Percentiles rank a stretch among this genome's conserved stretches.
phyloP scores from a whole-genome alignment of 1,140 invertebrate species.

The Rhyacophila brunnea region DNA sequence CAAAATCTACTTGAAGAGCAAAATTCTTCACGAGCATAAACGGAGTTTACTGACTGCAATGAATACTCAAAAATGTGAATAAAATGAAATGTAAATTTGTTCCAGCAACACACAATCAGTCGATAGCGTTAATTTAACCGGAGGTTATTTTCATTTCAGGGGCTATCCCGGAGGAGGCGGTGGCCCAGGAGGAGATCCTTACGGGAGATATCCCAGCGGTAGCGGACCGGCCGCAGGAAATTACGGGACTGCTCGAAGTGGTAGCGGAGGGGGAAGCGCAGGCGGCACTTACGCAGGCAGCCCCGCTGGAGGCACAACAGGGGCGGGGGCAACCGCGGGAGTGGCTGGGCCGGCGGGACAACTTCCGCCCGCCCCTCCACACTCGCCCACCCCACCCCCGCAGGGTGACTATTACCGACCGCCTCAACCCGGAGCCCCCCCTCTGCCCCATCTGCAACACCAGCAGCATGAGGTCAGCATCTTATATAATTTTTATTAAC shows the following conservation, averaged over 20 bases:
- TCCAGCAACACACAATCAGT: no score
- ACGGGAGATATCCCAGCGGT: slow-evolving; percentile 39
- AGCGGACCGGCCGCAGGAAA: slow-evolving; percentile 35
- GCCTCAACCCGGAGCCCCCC: slow-evolving; percentile 41
- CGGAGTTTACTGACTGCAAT: no score
- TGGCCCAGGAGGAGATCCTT: slow-evolving; percentile 41
- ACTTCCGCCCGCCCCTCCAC: slow-evolving; percentile 40
- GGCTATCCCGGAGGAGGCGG: slow-evolving; percentile 28
- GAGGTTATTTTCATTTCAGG: slow-evolving; percentile 19
- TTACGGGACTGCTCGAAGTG: slow-evolving; percentile 34
- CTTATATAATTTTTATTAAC: background rate
- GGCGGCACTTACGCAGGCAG: no score
- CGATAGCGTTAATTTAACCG: no score
- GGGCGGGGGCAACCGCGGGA: slow-evolving; percentile 35
- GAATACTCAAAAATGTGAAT: no score
- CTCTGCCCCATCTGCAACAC: background rate
- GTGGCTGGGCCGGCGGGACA: background rate
- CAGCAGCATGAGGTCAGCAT: slow-evolving; percentile 26
- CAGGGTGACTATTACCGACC: slow-evolving; percentile 63
- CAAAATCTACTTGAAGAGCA: no score
- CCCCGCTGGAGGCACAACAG: slow-evolving; percentile 13
- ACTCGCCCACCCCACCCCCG: slow-evolving; percentile 51
- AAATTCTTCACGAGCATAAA: no score
- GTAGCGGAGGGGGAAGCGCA: no score
- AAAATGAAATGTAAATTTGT: no score